These are phyloP conservation scores for Acrocephalus arundinaceus DNA, from an alignment of 2,113 vertebrate species.

Conservation along the genomic window DNA sequence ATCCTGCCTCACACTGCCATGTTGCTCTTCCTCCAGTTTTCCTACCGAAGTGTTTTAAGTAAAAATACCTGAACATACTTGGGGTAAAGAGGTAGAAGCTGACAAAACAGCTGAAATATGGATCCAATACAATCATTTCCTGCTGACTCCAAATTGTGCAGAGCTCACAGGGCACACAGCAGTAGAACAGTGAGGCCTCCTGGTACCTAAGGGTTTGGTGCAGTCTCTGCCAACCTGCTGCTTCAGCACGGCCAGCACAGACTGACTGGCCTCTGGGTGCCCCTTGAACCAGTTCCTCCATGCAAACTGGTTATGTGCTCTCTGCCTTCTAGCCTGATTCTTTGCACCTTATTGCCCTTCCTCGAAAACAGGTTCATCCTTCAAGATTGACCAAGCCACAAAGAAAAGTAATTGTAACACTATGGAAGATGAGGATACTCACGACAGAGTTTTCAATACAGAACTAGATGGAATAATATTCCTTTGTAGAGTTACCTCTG, in stretches of 20 bases:
- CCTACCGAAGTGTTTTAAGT: not conserved
- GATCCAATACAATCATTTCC: not conserved
- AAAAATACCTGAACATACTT: not conserved
- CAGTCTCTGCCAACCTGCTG: not conserved
- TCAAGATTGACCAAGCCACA: not conserved
- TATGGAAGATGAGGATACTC: not conserved
- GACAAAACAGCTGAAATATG: fast-evolving
- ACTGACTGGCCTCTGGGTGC: not conserved
- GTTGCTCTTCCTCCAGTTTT: not conserved
- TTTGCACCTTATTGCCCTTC: not conserved
- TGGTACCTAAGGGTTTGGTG: fast-evolving
- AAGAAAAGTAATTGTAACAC: not conserved
- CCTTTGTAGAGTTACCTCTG: not conserved
- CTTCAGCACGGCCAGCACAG: not conserved
- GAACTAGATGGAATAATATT: not conserved
- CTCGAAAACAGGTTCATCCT: not conserved
- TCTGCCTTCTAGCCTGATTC: not conserved
- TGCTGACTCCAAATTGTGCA: not conserved
- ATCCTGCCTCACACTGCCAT: not conserved
- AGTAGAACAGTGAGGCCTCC: not conserved
- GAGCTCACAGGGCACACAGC: not conserved
- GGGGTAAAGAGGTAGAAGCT: not conserved
- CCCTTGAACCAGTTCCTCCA: not conserved
- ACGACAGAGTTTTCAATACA: not conserved
- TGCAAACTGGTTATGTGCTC: not conserved